Percentiles rank a stretch among this genome's conserved stretches.
These are phyloP conservation scores for Agapostemon virescens DNA, from an alignment of 2,888 invertebrate species.

Conservation along the genomic window DNA sequence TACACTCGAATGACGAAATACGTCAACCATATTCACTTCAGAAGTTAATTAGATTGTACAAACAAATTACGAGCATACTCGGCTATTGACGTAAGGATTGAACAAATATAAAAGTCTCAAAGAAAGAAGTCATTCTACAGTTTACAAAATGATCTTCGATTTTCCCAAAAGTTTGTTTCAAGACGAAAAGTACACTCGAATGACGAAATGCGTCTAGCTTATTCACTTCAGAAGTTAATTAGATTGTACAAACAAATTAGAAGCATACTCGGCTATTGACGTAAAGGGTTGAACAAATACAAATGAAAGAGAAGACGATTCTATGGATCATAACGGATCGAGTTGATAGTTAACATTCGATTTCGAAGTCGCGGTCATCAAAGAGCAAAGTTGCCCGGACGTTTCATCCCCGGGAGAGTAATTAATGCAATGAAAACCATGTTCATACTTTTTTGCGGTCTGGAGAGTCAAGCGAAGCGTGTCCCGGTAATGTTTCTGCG, in stretches of 20 bases:
- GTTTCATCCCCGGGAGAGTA: neutral
- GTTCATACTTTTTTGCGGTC: slow-evolving; percentile 7
- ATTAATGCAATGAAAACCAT: slow-evolving; percentile 27
- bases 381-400: neutral
- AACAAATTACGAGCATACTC: neutral
- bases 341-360: neutral
- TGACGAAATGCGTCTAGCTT: too few relatives aligned
- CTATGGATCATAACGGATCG: too few relatives aligned
- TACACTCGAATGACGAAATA: neutral
- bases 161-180: neutral
- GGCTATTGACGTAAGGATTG: neutral
- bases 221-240: neutral
- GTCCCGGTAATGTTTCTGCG: slow-evolving; percentile 42
- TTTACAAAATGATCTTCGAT: too few relatives aligned
- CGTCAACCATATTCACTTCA: neutral
- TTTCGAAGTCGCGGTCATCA: neutral
- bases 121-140: neutral
- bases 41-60: neutral
- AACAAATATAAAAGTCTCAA: neutral
- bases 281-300: neutral
- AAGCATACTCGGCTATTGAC: too few relatives aligned
- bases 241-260: neutral
- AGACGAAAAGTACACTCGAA: neutral
- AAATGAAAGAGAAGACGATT: too few relatives aligned
- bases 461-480: slow-evolving; percentile 5